These are phyloP conservation scores for Melikaiella ostensackeni DNA, from an alignment of 2,888 invertebrate species.

Conservation along the genomic window DNA sequence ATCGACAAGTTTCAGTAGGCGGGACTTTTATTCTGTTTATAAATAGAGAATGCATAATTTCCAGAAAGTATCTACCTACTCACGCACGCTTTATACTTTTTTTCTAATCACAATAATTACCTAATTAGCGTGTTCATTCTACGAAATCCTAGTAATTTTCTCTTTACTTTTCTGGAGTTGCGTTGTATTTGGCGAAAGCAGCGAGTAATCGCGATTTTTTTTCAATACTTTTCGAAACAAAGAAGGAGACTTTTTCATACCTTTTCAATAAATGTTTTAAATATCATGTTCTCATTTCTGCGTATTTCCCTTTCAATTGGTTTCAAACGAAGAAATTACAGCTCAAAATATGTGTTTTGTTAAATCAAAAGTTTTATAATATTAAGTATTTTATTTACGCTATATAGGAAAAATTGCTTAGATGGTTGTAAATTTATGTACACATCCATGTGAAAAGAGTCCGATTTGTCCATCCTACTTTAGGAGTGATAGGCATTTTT, in stretches of 20 bases:
- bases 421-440: no score
- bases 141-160: background rate
- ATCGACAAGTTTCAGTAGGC: background rate
- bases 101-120: slow-evolving; percentile 2
- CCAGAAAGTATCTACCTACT: background rate
- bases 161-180: background rate
- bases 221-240: background rate
- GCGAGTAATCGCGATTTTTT: background rate
- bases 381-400: no score
- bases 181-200: background rate
- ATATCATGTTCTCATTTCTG: no score
- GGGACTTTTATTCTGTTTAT: background rate
- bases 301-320: no score
- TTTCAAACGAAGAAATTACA: no score
- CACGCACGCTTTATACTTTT: background rate
- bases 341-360: no score
- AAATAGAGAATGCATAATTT: background rate
- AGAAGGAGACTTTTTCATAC: background rate
- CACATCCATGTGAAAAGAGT: no score
- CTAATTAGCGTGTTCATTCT: slow-evolving; percentile 4
- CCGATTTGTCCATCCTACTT: no score
- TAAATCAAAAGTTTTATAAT: no score
- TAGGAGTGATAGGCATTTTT: no score
- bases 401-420: no score
- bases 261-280: no score